A percentile compares a stretch with the other conserved stretches of the same genome.
phyloP scores from a whole-genome alignment of 2,888 invertebrate species.

The Byasa hedistus region DNA sequence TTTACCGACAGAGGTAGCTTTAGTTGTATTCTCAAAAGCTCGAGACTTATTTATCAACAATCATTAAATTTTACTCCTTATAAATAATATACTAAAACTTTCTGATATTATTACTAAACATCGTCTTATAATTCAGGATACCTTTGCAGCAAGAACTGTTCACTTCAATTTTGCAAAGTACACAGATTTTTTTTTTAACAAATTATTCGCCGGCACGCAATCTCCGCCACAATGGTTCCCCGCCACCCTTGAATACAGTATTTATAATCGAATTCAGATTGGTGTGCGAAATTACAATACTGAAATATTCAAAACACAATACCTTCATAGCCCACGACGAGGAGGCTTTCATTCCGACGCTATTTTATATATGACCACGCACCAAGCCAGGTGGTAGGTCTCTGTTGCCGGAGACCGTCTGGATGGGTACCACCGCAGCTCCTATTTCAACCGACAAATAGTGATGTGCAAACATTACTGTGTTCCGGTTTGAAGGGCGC shows the following conservation, averaged over 20 bases:
- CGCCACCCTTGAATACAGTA: conserved; percentile 10
- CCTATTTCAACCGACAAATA: too few species aligned
- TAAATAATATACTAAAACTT: neutral
- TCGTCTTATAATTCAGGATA: neutral
- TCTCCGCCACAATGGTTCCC: conserved; percentile 7
- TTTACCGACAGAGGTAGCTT: too few species aligned
- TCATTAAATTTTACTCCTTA: too few species aligned
- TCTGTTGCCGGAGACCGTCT: too few species aligned
- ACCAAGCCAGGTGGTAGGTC: too few species aligned
- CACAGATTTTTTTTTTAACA: conserved; percentile 6
- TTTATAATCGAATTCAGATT: conserved; percentile 13
- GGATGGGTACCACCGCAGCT: too few species aligned
- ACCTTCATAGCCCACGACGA: neutral
- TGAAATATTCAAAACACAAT: neutral
- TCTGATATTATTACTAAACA: neutral
- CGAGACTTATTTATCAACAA: too few species aligned
- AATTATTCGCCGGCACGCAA: conserved; percentile 23
- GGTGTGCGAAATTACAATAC: conserved; percentile 11
- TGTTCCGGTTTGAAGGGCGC: too few species aligned
- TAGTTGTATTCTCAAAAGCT: too few species aligned
- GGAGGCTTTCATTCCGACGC: too few species aligned
- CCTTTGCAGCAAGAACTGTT: neutral
- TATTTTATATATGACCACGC: too few species aligned
- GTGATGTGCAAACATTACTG: too few species aligned
- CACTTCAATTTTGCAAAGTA: conserved; percentile 6